Evolutionary conservation across 1,140 invertebrate genomes (phyloP), one percentile per base, ranked within the genome.

Genomic region (Heliconius nattereri): DNA sequence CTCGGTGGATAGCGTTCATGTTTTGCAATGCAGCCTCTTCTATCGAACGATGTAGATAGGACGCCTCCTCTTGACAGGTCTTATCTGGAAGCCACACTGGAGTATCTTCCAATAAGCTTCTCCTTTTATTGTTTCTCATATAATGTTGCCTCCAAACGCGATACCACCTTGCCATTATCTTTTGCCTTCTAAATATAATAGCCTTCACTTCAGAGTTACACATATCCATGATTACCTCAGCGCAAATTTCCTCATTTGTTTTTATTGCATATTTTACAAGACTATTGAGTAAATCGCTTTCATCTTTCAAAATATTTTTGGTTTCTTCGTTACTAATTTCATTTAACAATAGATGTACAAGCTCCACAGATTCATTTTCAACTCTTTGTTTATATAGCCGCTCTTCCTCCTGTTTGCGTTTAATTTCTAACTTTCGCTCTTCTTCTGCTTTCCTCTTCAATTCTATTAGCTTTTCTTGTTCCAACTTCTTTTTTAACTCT

Each of bases 1-100:
- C 95, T 78, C 83, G 89, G 80, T 95, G 95, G 83, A 95, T 92
- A 57, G 89, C 90, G 87, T 95, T 95, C 95, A 96, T 96, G 78
- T 95, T 94, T 81, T 89, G 88, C 26, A 96, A 88, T 9, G 95
- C 95, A 23, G 95, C 79, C 26, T 94, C 84, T 87, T 96, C 95
- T 32, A 95, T 91, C 2, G 93, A 82, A 35, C 91, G 86, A 71
- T 94, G 95, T 1, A 96, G 83, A 81, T 90, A 90, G 16, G 83
- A 84, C 13, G 96, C 96, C 86, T 95, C 95, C 78, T 95, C 91
- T 7, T 89, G 76, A 1, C 95, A 87, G 66, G 94, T 95, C 20
- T 92, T 91, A 13, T 90, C 90, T 60, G 95, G 90, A 26, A 96
- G 84, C 96, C 96, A 97, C 23, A 96, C 92, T 1, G 96, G 96